These are phyloP conservation scores for Eublepharis macularius DNA, from an alignment of 2,113 vertebrate species.

Conservation along the genomic window DNA sequence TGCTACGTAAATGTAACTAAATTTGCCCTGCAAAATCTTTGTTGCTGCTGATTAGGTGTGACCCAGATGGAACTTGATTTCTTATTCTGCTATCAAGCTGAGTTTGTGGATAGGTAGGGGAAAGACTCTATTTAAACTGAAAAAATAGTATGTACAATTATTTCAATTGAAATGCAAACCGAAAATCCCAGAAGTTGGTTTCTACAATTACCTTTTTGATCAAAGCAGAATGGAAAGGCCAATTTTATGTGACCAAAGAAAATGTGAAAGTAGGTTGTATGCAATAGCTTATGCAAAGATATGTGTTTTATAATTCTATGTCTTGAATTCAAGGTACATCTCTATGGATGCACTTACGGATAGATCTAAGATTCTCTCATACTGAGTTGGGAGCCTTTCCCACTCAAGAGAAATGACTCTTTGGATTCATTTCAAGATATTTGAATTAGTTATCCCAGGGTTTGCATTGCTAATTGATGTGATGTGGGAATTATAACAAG, in stretches of 20 bases:
- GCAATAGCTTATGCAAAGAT: background rate
- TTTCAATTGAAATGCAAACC: slow-evolving; percentile 2
- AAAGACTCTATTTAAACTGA: background rate
- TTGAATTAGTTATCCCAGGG: background rate
- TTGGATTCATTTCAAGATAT: background rate
- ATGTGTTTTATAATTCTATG: background rate
- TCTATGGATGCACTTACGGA: background rate
- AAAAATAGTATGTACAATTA: background rate
- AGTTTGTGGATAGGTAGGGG: background rate
- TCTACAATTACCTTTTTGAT: background rate
- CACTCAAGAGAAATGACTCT: too few species aligned
- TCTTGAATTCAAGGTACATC: background rate
- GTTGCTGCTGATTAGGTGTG: background rate
- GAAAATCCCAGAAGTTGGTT: background rate
- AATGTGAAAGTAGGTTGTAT: background rate
- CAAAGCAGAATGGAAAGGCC: background rate
- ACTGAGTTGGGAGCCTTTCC: too few species aligned
- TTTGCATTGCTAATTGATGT: background rate
- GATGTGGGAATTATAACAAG: background rate
- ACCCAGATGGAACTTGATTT: slow-evolving; percentile 3
- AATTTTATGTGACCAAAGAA: background rate
- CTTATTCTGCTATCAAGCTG: background rate
- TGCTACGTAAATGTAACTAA: background rate
- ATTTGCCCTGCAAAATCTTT: background rate
- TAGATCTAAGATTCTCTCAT: too few species aligned